Evolutionary conservation across 2,888 invertebrate species (phyloP), one percentile per base, ranked within the genome.

Genomic region (Sinodicranocentrus sp.): DNA sequence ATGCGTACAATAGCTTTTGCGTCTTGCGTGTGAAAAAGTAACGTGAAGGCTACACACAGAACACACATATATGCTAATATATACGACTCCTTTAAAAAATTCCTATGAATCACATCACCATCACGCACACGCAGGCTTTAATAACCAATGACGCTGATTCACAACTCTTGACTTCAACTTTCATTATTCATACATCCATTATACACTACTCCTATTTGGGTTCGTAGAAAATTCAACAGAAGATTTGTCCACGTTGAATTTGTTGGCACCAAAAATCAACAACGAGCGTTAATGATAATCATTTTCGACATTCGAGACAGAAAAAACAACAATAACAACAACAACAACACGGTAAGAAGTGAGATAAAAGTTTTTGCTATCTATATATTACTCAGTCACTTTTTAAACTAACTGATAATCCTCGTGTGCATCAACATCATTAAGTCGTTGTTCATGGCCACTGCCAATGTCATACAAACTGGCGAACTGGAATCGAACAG

Each of bases 391-490:
- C 52, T 63, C 82, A 82, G 82, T 70, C 75, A 63, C 75, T 71
- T 19, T 67, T 57, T 75, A 82, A 82, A 82, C 82, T 68, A 75
- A 39, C 75, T 70, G 75, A 70, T 70, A 82, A 68, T 82, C 76
- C 75, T 39, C 82, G 67, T 75, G 48, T 52, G 59, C 48, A 52
- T 76, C 82, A 82, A 82, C 76, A 52, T 75, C 82, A 82, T 82
- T 82, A 52, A 82, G 65, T 61, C 82, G 82, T 59, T 73, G 80
- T 44, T 82, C 75, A 82, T 70, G 82, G 82, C 39, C 75, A 70
- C 48, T 82, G 68, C 44, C 82, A 82, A 82, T 82, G 82, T 82
- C 82, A 72, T 71, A 57, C 15, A 75, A 33, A 33, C 19, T 28
- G 28, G 75, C 61, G 48, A 23, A 82, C 25, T 63, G 59, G 76